Evolutionary conservation across 1,140 invertebrate genomes (phyloP), one percentile per base, ranked within the genome.

Genomic region (Goniozus legneri): DNA sequence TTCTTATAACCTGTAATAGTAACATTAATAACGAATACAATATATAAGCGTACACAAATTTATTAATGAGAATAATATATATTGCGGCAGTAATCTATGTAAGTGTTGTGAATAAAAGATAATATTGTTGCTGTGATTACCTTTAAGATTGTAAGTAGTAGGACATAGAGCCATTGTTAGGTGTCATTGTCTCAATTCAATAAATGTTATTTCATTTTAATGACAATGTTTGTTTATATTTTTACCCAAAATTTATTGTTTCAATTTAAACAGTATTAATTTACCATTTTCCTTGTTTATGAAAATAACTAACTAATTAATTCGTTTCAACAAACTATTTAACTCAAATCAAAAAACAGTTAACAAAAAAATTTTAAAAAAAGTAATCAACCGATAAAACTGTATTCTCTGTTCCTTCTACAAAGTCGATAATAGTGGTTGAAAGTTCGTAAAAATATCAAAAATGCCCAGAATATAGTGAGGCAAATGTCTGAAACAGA

Each of bases 61-160:
- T 63, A 76, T 64, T 67, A 71, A 69, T 42, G 63, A 63, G 52
- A 73, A 67, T 67, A 68, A 73, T 70, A 65, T 63, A 68, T 69
- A 71, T 71, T 68, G 65, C 70, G 72, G 64, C 68, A 75, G 72
- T 74, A 75, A 76, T 73, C 64, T 67, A 74, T 74, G 67, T 76
- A 75, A 75, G 72, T 76, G 73, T 76, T 76, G 73, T 76, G 73
- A 75, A 76, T 75, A 76, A 73, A 69, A 64, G 67, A 74, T 73
- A 75, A 76, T 75, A 73, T 77, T 77, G 75, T 78, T 77, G 75
- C 75, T 78, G 75, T 77, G 75, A 78, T 77, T 77, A 76, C 68
- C 64, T 71, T 66, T 77, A 77, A 76, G 71, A 72, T 75, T 77
- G 76, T 77, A 76, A 77, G 65, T 77, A 78, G 72, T 73, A 75